These are phyloP conservation scores for Troides aeacus DNA, from an alignment of 2,888 invertebrate genomes.

Conservation along the genomic window DNA sequence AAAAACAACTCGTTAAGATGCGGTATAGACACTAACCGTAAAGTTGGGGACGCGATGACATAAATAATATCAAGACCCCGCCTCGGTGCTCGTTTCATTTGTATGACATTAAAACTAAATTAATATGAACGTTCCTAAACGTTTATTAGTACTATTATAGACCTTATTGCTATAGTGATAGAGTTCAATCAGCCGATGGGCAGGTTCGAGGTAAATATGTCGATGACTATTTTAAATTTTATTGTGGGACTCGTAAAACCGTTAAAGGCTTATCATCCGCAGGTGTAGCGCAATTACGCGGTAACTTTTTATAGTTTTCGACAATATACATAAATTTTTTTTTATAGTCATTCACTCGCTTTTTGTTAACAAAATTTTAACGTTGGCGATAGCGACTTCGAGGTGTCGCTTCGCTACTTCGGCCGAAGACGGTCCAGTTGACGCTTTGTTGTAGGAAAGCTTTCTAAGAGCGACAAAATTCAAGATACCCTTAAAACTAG, in stretches of 20 bases:
- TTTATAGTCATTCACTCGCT: conserved; percentile 27
- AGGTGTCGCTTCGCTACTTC: no score
- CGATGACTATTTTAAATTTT: conserved; percentile 39
- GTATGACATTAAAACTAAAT: conserved; percentile 35
- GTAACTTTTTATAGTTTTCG: conserved; percentile 47
- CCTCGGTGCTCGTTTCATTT: conserved; percentile 47
- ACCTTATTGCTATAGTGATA: conserved; percentile 28
- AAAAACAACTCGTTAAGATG: conserved; percentile 61
- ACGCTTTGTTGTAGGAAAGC: no score
- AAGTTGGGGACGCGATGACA: conserved; percentile 63
- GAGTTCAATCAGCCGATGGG: conserved; percentile 26
- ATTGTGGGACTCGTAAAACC: conserved; percentile 49
- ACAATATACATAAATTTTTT: conserved; percentile 16
- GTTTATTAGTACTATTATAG: not conserved
- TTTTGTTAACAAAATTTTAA: conserved; percentile 13
- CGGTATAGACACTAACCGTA: conserved; percentile 48
- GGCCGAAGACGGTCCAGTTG: no score
- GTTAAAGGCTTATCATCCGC: conserved; percentile 54
- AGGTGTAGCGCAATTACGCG: conserved; percentile 49
- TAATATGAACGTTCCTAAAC: not conserved
- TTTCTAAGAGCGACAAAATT: no score
- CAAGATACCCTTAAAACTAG: no score
- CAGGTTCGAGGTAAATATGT: conserved; percentile 15
- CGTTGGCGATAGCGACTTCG: no score
- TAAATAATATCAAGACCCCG: conserved; percentile 68